Evolutionary conservation across 92 coral and sea anemone species (phyloP).

Genomic region (Actinostola sp.): DNA sequence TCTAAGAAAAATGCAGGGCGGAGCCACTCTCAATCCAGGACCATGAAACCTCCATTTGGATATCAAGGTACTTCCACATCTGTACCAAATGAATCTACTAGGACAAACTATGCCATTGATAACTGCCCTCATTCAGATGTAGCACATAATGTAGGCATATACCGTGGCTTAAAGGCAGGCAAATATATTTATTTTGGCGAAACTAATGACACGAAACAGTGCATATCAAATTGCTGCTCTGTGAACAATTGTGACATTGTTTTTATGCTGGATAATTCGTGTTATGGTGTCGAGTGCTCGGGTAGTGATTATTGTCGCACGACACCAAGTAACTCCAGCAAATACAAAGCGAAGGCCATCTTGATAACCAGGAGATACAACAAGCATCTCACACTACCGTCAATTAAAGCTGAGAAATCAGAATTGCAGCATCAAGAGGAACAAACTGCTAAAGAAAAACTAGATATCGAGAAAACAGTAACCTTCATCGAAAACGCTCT

Average conservation of each 20-base stretch:
- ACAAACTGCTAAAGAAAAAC: constrained; percentile 15
- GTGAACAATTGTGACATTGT: constrained; percentile 75
- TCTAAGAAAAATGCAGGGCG: neutral
- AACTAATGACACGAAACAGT: constrained; percentile 44
- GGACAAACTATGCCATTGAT: neutral
- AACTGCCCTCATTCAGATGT: constrained; percentile 56
- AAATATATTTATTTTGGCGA: constrained; percentile 71
- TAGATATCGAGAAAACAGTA: constrained; percentile 37
- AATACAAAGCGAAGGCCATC: constrained; percentile 60
- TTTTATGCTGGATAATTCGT: constrained; percentile 73
- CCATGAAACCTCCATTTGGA: neutral
- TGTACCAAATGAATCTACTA: no score
- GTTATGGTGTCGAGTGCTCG: constrained; percentile 75
- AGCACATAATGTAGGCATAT: constrained; percentile 39
- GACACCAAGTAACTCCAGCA: constrained; percentile 45
- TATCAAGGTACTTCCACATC: no score
- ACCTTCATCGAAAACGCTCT: constrained; percentile 23
- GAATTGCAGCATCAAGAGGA: constrained; percentile 1
- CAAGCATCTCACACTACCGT: neutral
- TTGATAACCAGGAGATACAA: constrained; percentile 64
- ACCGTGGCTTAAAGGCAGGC: constrained; percentile 73
- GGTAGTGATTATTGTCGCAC: constrained; percentile 58
- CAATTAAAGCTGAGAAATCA: no score
- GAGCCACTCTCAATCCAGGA: no score
- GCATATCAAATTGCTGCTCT: constrained; percentile 72